Conservation (phyloP, 1,140 invertebrate genomes). For the Drosophila navojoa region DNA sequence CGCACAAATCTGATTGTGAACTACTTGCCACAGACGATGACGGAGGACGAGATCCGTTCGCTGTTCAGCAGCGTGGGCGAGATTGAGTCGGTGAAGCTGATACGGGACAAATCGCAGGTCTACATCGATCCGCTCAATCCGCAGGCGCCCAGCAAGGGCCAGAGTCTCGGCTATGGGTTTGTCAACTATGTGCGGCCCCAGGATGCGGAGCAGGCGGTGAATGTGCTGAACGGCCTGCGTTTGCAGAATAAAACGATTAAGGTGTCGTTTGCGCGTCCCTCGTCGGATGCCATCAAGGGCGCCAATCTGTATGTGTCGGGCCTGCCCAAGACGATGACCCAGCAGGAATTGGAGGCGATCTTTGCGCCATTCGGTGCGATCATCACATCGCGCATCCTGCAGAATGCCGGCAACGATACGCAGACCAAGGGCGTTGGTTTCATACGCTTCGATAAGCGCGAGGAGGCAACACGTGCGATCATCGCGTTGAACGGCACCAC, state of each 20-base stretch:
- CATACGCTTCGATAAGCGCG: slow-evolving; percentile 87
- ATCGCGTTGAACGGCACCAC: slow-evolving; percentile 87
- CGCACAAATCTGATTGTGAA: slow-evolving; percentile 94
- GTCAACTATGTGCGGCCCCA: slow-evolving; percentile 93
- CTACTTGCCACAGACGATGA: slow-evolving; percentile 96
- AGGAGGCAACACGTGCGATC: slow-evolving; percentile 86
- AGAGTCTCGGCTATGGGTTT: slow-evolving; percentile 95
- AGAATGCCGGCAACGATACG: slow-evolving; percentile 86
- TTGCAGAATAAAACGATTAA: slow-evolving; percentile 96
- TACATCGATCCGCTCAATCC: slow-evolving; percentile 83
- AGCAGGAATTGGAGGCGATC: slow-evolving; percentile 92
- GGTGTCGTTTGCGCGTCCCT: slow-evolving; percentile 94
- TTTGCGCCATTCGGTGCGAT: slow-evolving; percentile 93
- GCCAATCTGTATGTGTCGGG: slow-evolving; percentile 95
- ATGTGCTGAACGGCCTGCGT: slow-evolving; percentile 92
- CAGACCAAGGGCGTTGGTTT: slow-evolving; percentile 87
- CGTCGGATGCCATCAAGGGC: slow-evolving; percentile 94
- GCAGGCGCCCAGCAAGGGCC: slow-evolving; percentile 86
- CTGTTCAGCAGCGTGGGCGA: slow-evolving; percentile 94
- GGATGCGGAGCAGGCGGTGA: slow-evolving; percentile 94
- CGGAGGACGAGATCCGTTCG: slow-evolving; percentile 93
- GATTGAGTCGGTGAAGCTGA: slow-evolving; percentile 95
- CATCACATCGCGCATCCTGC: slow-evolving; percentile 94
- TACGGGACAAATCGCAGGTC: slow-evolving; percentile 93
- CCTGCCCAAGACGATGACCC: slow-evolving; percentile 93